A percentile compares a stretch with the other conserved stretches of the same genome.
These are phyloP conservation scores for Habropoda laboriosa DNA, from an alignment of 1,140 invertebrate genomes.

Conservation along the genomic window DNA sequence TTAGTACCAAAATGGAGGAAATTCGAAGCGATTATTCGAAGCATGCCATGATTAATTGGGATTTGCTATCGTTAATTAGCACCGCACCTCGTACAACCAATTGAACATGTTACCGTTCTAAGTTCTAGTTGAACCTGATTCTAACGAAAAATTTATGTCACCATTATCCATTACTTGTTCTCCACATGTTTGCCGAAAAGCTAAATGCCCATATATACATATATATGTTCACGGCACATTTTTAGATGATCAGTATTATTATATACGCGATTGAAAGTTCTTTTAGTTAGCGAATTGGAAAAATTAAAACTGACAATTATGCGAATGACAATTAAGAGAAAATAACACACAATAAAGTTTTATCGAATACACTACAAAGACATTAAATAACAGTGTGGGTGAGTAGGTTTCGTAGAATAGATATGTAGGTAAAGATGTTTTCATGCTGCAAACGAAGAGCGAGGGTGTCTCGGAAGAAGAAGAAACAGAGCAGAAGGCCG, in stretches of 20 bases:
- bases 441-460: slow-evolving; percentile 79
- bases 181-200: slow-evolving; percentile 45
- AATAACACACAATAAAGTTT: slow-evolving; percentile 49
- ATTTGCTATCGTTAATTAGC: slow-evolving; percentile 44
- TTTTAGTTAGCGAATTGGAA: slow-evolving; percentile 54
- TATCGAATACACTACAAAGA: slow-evolving; percentile 48
- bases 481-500: slow-evolving; percentile 69
- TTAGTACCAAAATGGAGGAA: no score
- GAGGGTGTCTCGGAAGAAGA: slow-evolving; percentile 70
- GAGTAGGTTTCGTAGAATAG: slow-evolving; percentile 79
- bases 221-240: slow-evolving; percentile 65
- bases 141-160: slow-evolving; percentile 19
- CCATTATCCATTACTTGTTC: slow-evolving; percentile 25
- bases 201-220: slow-evolving; percentile 48
- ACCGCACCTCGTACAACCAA: slow-evolving; percentile 35
- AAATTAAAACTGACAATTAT: neutral
- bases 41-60: neutral
- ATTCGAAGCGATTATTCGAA: neutral
- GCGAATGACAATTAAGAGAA: slow-evolving; percentile 46
- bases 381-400: slow-evolving; percentile 62
- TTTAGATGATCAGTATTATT: slow-evolving; percentile 68
- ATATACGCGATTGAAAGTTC: slow-evolving; percentile 58
- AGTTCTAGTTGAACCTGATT: slow-evolving; percentile 32
- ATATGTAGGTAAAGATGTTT: slow-evolving; percentile 81
- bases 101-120: slow-evolving; percentile 27